Evolutionary conservation across 2,113 vertebrate species (phyloP), one percentile per base, ranked within the genome.

Genomic region (Hippocampus zosterae): DNA sequence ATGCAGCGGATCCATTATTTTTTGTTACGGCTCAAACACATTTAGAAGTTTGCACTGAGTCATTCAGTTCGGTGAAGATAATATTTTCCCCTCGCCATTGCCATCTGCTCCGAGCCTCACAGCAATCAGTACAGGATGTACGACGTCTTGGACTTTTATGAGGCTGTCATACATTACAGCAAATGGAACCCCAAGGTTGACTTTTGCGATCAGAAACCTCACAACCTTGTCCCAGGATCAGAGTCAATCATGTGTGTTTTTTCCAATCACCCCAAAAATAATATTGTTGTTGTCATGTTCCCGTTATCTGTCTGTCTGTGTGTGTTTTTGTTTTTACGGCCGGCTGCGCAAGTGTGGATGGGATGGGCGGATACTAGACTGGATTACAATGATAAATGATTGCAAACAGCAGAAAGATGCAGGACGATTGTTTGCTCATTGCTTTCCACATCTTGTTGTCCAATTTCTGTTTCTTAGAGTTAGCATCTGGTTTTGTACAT

Each of bases 21-120:
- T 84, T 65, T 46, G 41, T 46, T 84, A 79, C 83, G 80, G 81
- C 61, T 69, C 69, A 74, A 85, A 83, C 63, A 52, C 82, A 81
- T 83, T 84, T 71, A 67, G 76, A 83, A 70, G 75, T 72, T 76
- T 77, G 74, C 67, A 81, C 71, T 78, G 85, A 85, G 81, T 81
- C 83, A 81, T 85, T 81, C 81, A 70, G 53, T 74, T 68, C 70
- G 62, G 80, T 80, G 69, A 81, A 78, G 72, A 85, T 86, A 77
- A 71, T 69, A 76, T 84, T 52, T 67, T 53, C 21, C 44, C 52
- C 52, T 77, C 76, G 75, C 77, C 3, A 25, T 70, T 65, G 70
- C 73, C 72, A 70, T 55, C 52, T 68, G 74, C 71, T 75, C 18
- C 73, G 71, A 82, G 74, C 76, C 80, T 78, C 42, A 76, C 67